phyloP scores from a whole-genome alignment of 23 tunicate species.

The Ascidia mentula region DNA sequence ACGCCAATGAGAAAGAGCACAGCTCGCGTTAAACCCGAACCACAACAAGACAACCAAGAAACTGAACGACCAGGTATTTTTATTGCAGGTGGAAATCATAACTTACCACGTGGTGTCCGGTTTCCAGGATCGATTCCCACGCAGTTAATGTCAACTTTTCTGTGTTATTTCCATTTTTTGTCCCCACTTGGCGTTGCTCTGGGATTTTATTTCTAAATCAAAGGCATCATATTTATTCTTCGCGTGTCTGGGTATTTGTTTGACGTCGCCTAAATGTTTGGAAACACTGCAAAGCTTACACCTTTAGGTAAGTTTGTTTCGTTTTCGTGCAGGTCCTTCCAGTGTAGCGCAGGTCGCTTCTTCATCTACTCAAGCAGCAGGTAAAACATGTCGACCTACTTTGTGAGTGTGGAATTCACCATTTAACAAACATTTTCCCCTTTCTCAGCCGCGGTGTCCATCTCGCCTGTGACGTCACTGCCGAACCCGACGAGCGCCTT shows the following conservation, averaged over 20 bases:
- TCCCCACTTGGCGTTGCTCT: too few relatives aligned
- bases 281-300: too few relatives aligned
- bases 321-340: conserved; percentile 29
- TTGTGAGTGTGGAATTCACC: too few relatives aligned
- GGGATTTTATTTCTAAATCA: too few relatives aligned
- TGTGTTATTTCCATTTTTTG: too few relatives aligned
- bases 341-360: conserved; percentile 69
- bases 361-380: conserved; percentile 65
- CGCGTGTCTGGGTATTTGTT: too few relatives aligned
- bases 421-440: background rate
- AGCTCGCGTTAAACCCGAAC: conserved; percentile 90
- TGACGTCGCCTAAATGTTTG: too few relatives aligned
- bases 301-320: background rate
- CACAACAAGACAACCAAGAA: conserved; percentile 83
- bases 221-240: too few relatives aligned
- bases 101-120: background rate
- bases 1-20: conserved; percentile 77
- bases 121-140: too few relatives aligned
- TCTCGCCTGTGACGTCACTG: conserved; percentile 9
- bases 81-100: too few relatives aligned
- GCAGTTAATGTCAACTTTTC: too few relatives aligned
- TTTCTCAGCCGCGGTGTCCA: conserved; percentile 18
- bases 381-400: conserved; percentile 19
- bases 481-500: conserved; percentile 48
- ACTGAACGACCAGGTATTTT: conserved; percentile 40